Conservation (phyloP, 2,888 invertebrate genomes). For the Danaus chrysippus region DNA sequence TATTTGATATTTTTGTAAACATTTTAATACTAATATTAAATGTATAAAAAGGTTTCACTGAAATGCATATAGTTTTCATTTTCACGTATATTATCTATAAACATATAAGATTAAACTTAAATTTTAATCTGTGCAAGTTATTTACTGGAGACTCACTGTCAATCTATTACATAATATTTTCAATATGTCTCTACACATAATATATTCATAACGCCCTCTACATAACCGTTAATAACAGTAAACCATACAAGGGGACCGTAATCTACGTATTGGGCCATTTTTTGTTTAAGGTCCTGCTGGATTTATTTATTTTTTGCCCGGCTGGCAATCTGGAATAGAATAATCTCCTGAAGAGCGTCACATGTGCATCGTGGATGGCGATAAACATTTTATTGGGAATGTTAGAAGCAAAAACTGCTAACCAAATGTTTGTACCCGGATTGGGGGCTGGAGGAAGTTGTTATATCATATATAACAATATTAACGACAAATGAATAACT, state of each 20-base stretch:
- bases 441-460: conserved; percentile 67
- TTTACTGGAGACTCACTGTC: too few species aligned
- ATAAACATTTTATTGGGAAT: conserved; percentile 80
- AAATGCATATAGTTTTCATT: too few species aligned
- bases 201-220: conserved; percentile 5
- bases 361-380: conserved; percentile 65
- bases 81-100: too few species aligned
- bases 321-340: conserved; percentile 77
- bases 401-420: conserved; percentile 69
- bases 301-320: conserved; percentile 78
- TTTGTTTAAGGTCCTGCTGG: conserved; percentile 57
- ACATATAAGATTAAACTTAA: too few species aligned
- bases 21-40: too few species aligned
- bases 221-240: conserved; percentile 51
- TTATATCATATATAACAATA: conserved; percentile 59
- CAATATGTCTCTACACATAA: neutral
- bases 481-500: conserved; percentile 28
- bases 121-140: too few species aligned
- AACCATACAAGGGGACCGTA: conserved; percentile 67
- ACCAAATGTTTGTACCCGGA: conserved; percentile 73
- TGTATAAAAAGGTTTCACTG: too few species aligned
- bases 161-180: too few species aligned
- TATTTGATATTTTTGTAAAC: too few species aligned
- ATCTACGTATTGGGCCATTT: conserved; percentile 68
- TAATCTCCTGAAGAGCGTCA: conserved; percentile 71